Conservation (phyloP, 1,140 invertebrate species). For the Drosophila miranda region DNA sequence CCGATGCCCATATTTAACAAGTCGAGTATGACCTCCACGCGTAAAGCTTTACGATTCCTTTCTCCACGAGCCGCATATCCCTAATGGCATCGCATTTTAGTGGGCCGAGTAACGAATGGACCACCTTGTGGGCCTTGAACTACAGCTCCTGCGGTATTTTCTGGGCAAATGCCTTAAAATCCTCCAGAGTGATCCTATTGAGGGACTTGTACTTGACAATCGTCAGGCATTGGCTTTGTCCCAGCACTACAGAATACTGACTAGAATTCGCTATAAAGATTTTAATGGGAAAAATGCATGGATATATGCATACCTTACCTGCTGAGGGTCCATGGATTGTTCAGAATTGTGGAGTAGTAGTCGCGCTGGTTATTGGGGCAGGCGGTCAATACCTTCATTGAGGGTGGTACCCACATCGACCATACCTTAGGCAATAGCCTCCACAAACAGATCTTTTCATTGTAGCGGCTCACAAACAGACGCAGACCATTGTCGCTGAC, state of each 20-base stretch:
- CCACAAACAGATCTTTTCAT: slow-evolving; percentile 85
- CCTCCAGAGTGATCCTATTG: slow-evolving; percentile 84
- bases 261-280: too few relatives aligned
- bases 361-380: slow-evolving; percentile 87
- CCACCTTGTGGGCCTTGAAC: slow-evolving; percentile 85
- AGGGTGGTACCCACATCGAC: slow-evolving; percentile 83
- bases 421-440: slow-evolving; percentile 86
- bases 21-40: slow-evolving; percentile 88
- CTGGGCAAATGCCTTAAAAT: slow-evolving; percentile 85
- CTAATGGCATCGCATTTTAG: slow-evolving; percentile 72
- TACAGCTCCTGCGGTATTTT: slow-evolving; percentile 86
- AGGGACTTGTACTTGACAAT: slow-evolving; percentile 87
- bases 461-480: slow-evolving; percentile 85
- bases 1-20: slow-evolving; percentile 84
- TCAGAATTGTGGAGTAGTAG: slow-evolving; percentile 88
- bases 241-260: slow-evolving; percentile 83
- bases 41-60: slow-evolving; percentile 84
- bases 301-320: slow-evolving; percentile 70
- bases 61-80: slow-evolving; percentile 62
- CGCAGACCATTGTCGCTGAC: slow-evolving; percentile 87
- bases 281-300: neutral
- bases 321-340: slow-evolving; percentile 87
- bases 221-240: slow-evolving; percentile 85
- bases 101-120: slow-evolving; percentile 73
- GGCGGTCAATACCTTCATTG: slow-evolving; percentile 84